Evolutionary conservation across 2,888 invertebrate species (phyloP), one percentile per base, ranked within the genome.

Genomic region (Pyrocoelia pectoralis): DNA sequence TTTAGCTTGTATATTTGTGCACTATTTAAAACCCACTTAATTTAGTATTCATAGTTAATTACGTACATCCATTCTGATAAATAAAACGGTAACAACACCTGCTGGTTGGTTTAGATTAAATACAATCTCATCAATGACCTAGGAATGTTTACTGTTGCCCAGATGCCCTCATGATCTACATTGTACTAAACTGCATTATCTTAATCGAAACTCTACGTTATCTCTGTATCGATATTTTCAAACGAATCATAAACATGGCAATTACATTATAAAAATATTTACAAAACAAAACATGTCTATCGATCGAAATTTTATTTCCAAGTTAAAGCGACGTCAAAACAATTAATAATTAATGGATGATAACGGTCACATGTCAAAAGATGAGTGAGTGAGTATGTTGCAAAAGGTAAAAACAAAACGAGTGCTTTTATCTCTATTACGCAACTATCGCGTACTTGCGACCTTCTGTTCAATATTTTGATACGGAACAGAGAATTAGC

Each of bases 111-210:
- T 24, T 24, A n/a, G 4, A 24, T 24, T 24, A 24, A 17, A 52
- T 15, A 14, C 33, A 28, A 28, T 43, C 28, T 50, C 13, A 24
- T 46, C 24, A 13, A 10, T 28, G 28, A 28, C 50, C 28, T 29
- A 50, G n/a, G 10, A 9, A 29, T 29, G 51, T 50, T 24, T 18
- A 50, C 28, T 12, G 50, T 33, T 52, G 29, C 38, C 51, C 51
- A 52, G 51, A 52, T 52, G 51, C 51, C 51, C 51, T 15, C 51
- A 29, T 52, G 51, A 52, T 28, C 51, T 52, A 52, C 51, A 33
- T 52, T 33, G 15, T 29, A 17, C 28, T 33, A 4, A 29, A 52
- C 38, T 52, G 51, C 29, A 33, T 52, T 52, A 29, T 29, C 17
- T 33, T 52, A 17, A 14, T n/a, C 24, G 2, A 52, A 50, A 50